These are phyloP conservation scores for Aphaenogaster floridana DNA, from an alignment of 1,140 invertebrate genomes.

Conservation along the genomic window DNA sequence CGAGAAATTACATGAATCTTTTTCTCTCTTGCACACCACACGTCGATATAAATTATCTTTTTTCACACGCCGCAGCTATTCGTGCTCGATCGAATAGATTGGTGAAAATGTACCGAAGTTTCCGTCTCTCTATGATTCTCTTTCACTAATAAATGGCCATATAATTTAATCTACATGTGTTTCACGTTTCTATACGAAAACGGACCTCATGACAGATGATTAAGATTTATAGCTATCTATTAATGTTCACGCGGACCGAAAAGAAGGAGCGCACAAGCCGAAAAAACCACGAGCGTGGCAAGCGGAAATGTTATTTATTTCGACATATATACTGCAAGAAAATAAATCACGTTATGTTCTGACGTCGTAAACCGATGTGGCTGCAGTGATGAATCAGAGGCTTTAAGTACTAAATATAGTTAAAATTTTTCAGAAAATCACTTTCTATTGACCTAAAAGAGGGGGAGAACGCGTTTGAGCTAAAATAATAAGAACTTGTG, in stretches of 20 bases:
- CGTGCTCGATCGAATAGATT: constrained; percentile 21
- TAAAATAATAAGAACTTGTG: background rate
- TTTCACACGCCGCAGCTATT: constrained; percentile 8
- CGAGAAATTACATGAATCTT: constrained; percentile 18
- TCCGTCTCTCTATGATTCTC: background rate
- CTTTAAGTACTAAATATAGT: background rate
- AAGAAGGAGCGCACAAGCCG: background rate
- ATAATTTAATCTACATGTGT: constrained; percentile 43
- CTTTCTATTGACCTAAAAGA: background rate
- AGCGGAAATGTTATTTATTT: constrained; percentile 38
- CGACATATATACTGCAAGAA: constrained; percentile 5
- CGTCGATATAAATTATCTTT: constrained; percentile 36
- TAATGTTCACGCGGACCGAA: constrained; percentile 22
- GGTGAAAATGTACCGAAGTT: background rate
- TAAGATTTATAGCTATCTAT: constrained; percentile 52
- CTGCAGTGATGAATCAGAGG: background rate
- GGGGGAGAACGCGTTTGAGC: background rate
- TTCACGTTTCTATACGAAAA: background rate
- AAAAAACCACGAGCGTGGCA: background rate
- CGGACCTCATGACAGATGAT: constrained; percentile 23
- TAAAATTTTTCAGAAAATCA: constrained; percentile 9
- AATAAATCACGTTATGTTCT: constrained; percentile 26
- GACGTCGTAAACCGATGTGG: background rate
- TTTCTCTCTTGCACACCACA: background rate
- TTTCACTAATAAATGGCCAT: constrained; percentile 18